These are phyloP conservation scores for Nebria brevicollis DNA, from an alignment of 2,888 invertebrate species.

Conservation along the genomic window DNA sequence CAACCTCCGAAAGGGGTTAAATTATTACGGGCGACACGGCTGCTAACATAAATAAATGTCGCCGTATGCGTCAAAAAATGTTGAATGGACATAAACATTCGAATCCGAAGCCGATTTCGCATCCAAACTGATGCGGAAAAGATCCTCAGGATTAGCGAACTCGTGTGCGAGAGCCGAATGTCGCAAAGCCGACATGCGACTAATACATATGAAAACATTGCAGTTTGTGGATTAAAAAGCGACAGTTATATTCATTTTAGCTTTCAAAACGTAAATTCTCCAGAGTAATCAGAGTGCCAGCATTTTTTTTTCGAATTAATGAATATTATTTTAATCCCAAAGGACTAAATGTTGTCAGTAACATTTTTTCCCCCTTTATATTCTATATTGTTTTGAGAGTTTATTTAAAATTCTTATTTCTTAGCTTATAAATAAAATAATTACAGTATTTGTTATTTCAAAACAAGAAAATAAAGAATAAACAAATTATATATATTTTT, in stretches of 20 bases:
- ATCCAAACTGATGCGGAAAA: constrained; percentile 35
- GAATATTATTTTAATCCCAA: constrained; percentile 21
- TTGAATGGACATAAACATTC: constrained; percentile 38
- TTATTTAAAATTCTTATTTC: no score
- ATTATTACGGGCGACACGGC: constrained; percentile 21
- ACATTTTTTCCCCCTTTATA: not conserved
- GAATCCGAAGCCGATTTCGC: constrained; percentile 22
- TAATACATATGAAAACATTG: constrained; percentile 34
- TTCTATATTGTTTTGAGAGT: not conserved
- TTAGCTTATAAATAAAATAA: no score
- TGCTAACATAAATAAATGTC: constrained; percentile 30
- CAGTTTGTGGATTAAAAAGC: constrained; percentile 34
- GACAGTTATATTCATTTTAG: constrained; percentile 45
- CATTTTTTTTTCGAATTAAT: constrained; percentile 36
- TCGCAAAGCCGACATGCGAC: constrained; percentile 10
- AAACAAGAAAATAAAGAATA: no score
- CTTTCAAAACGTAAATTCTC: constrained; percentile 40
- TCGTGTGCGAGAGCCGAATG: not conserved
- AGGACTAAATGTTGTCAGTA: not conserved
- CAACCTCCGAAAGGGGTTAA: constrained; percentile 27
- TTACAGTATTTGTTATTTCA: no score
- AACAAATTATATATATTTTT: no score
- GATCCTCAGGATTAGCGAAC: constrained; percentile 20
- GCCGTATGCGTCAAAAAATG: constrained; percentile 35
- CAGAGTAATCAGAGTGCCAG: constrained; percentile 39